phyloP scores from a whole-genome alignment of 2,113 vertebrate genomes.

The Perccottus glenii region DNA sequence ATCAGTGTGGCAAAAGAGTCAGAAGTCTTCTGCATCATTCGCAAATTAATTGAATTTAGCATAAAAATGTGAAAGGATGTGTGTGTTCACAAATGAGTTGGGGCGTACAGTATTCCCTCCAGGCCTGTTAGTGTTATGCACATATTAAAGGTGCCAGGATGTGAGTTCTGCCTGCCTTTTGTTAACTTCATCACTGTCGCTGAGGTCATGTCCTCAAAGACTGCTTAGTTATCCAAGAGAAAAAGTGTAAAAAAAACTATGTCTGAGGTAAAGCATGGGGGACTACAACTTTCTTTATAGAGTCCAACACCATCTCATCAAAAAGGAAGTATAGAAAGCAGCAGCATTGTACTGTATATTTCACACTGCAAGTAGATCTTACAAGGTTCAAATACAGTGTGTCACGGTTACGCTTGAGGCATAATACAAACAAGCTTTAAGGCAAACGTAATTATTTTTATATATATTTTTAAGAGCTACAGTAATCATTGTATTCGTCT shows the following conservation, averaged over 20 bases:
- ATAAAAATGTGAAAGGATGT: conserved; percentile 81
- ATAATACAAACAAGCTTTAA: too few species aligned
- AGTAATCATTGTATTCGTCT: too few species aligned
- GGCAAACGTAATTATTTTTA: too few species aligned
- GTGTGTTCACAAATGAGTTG: conserved; percentile 76
- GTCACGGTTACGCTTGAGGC: too few species aligned
- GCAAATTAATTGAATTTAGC: conserved; percentile 82
- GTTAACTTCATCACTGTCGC: conserved; percentile 85
- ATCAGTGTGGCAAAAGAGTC: conserved; percentile 78
- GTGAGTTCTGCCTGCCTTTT: conserved; percentile 87
- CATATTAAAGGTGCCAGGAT: conserved; percentile 75
- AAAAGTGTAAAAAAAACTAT: conserved; percentile 84
- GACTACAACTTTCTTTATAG: conserved; percentile 73
- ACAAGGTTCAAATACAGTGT: too few species aligned
- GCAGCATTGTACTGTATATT: conserved; percentile 76
- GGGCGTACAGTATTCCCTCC: conserved; percentile 27
- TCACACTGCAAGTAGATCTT: conserved; percentile 12
- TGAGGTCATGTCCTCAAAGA: conserved; percentile 81
- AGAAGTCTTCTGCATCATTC: conserved; percentile 85
- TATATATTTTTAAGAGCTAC: too few species aligned
- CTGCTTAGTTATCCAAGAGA: conserved; percentile 83
- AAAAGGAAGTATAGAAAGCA: conserved; percentile 81
- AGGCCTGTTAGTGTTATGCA: conserved; percentile 19
- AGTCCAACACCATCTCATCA: too few species aligned
- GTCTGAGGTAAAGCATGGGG: conserved; percentile 83